These are phyloP conservation scores for Sapayoa aenigma DNA, from an alignment of 2,113 vertebrate genomes.

Conservation along the genomic window DNA sequence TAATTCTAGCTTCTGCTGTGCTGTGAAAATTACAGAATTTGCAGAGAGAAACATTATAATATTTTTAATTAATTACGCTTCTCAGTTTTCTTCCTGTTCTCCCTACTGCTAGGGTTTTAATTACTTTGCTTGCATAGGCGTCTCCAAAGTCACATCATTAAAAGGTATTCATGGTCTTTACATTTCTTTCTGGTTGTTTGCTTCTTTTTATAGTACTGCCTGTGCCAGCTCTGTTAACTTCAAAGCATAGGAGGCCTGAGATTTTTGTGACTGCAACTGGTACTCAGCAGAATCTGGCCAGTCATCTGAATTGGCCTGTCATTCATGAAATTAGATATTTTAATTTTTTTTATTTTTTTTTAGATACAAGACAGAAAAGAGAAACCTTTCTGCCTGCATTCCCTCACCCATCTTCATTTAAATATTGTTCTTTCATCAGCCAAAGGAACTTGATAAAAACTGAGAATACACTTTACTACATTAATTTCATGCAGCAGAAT, in stretches of 20 bases:
- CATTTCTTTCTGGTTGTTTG: background rate
- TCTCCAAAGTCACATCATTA: conserved; percentile 8
- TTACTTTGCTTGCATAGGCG: background rate
- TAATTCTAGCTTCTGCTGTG: background rate
- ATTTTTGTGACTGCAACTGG: background rate
- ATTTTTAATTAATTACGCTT: conserved; percentile 9
- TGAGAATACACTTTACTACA: background rate
- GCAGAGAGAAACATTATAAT: background rate
- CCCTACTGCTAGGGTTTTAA: conserved; percentile 17
- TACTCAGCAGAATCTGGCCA: background rate
- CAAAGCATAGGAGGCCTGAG: background rate
- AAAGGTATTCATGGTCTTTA: background rate
- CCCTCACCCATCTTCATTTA: background rate
- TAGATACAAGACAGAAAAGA: conserved; percentile 10
- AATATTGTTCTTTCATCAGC: background rate
- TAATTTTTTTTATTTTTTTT: background rate
- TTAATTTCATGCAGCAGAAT: background rate
- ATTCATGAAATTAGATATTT: background rate
- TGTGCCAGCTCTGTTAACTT: background rate
- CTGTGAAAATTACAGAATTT: background rate
- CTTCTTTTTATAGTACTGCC: background rate
- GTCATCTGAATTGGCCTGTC: background rate
- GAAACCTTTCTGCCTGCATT: background rate
- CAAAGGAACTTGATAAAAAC: conserved; percentile 9
- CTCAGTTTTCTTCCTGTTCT: conserved; percentile 16